phyloP scores from a whole-genome alignment of 2,888 invertebrate genomes.

The Gari tellinella region DNA sequence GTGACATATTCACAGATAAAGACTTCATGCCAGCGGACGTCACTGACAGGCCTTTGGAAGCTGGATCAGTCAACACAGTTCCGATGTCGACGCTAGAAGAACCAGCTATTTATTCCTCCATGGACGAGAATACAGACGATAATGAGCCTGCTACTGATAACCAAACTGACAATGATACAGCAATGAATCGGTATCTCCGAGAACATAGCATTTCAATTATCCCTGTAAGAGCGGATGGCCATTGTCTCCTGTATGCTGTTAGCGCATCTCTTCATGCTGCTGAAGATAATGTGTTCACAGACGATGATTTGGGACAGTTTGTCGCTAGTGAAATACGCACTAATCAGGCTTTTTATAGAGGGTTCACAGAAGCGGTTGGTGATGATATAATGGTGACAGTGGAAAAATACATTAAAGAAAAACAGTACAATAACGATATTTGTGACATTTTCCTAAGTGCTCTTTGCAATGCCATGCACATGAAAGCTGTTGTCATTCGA shows the following conservation, averaged over 20 bases:
- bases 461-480: slow-evolving; percentile 29
- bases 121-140: not conserved
- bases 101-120: slow-evolving; percentile 10
- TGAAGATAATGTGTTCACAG: slow-evolving; percentile 19
- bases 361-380: slow-evolving; percentile 21
- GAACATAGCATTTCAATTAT: slow-evolving; percentile 15
- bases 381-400: slow-evolving; percentile 13
- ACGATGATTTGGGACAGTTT: slow-evolving; percentile 17
- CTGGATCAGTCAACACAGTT: not conserved
- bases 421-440: slow-evolving; percentile 24
- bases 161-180: slow-evolving; percentile 1
- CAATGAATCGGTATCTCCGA: slow-evolving; percentile 14
- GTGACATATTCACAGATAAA: slow-evolving; percentile 28
- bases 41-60: slow-evolving; percentile 37
- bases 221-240: slow-evolving; percentile 29
- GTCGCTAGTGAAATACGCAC: slow-evolving; percentile 18
- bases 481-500: slow-evolving; percentile 35
- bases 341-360: slow-evolving; percentile 20
- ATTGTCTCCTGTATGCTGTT: slow-evolving; percentile 30
- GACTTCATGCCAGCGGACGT: slow-evolving; percentile 30
- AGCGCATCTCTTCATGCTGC: slow-evolving; percentile 28
- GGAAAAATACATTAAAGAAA: slow-evolving; percentile 22
- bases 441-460: slow-evolving; percentile 29
- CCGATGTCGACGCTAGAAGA: not conserved
- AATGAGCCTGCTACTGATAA: slow-evolving; percentile 1